Conservation (phyloP, 2,113 vertebrate species). For the Gymnobelideus leadbeateri region DNA sequence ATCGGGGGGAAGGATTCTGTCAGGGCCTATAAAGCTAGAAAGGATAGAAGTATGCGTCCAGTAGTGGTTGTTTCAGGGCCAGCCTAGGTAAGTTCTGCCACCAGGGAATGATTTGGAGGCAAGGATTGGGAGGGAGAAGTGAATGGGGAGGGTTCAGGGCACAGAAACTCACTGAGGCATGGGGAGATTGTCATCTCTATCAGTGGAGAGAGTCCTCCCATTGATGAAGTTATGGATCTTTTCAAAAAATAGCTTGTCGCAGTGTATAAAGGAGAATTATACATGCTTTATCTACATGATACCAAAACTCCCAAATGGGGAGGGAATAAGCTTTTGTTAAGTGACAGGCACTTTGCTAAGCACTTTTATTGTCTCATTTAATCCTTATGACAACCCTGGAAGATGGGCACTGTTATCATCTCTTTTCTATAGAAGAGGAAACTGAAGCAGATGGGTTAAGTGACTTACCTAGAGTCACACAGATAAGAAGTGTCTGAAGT, state of each 20-base stretch:
- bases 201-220: too few relatives aligned
- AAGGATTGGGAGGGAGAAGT: not conserved
- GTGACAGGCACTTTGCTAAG: not conserved
- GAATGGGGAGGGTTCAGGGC: not conserved
- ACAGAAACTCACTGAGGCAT: not conserved
- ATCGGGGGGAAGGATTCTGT: too few relatives aligned
- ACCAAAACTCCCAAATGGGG: slow-evolving; percentile 22
- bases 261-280: not conserved
- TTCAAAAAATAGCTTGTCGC: not conserved
- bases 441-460: not conserved
- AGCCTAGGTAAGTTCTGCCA: not conserved
- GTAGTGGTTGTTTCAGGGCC: not conserved
- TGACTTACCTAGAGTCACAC: not conserved
- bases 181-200: not conserved
- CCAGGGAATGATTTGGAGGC: not conserved
- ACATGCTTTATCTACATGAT: slow-evolving; percentile 3
- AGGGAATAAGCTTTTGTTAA: too few relatives aligned
- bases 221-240: not conserved
- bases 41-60: not conserved
- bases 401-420: not conserved
- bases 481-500: not conserved
- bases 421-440: not conserved
- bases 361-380: not conserved
- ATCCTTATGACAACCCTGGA: not conserved
- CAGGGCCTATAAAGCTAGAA: not conserved